Conservation (phyloP, 2,888 invertebrate genomes). For the Microdon myrmicae region DNA sequence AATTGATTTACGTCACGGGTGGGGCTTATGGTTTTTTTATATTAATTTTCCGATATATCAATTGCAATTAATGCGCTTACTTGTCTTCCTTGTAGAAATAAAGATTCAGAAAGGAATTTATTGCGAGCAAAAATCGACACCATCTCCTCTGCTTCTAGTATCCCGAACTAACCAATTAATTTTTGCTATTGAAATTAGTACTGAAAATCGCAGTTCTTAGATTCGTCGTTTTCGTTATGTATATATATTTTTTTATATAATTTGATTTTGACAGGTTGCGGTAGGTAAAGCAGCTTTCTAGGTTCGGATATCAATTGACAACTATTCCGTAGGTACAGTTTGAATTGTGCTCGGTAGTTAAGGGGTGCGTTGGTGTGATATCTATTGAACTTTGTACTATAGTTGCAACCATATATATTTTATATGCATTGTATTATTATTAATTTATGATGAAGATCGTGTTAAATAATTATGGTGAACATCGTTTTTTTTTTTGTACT, state of each 20-base stretch:
- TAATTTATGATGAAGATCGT: background rate
- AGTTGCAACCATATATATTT: no score
- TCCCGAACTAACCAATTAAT: slow-evolving; percentile 57
- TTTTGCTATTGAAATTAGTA: slow-evolving; percentile 23
- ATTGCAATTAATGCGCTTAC: slow-evolving; percentile 67
- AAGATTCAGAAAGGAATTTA: slow-evolving; percentile 75
- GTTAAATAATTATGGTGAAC: background rate
- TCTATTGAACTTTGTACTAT: no score
- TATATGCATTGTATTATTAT: no score
- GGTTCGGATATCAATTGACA: background rate
- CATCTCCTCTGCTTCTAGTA: slow-evolving; percentile 69
- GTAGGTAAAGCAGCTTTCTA: background rate
- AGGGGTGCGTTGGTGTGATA: no score
- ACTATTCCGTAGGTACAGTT: no score
- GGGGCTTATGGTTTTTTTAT: background rate
- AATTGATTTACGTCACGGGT: background rate
- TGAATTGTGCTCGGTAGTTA: no score
- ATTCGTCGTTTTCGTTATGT: background rate
- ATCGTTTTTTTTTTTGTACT: background rate
- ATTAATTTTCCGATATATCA: slow-evolving; percentile 5
- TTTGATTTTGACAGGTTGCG: slow-evolving; percentile 24
- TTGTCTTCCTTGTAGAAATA: slow-evolving; percentile 76
- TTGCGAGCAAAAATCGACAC: slow-evolving; percentile 82
- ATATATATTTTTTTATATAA: slow-evolving; percentile 4
- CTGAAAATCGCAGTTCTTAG: slow-evolving; percentile 27